Percentiles rank a stretch among this genome's conserved stretches.
phyloP scores from a whole-genome alignment of 2,113 vertebrate species.

The Pandion haliaetus region DNA sequence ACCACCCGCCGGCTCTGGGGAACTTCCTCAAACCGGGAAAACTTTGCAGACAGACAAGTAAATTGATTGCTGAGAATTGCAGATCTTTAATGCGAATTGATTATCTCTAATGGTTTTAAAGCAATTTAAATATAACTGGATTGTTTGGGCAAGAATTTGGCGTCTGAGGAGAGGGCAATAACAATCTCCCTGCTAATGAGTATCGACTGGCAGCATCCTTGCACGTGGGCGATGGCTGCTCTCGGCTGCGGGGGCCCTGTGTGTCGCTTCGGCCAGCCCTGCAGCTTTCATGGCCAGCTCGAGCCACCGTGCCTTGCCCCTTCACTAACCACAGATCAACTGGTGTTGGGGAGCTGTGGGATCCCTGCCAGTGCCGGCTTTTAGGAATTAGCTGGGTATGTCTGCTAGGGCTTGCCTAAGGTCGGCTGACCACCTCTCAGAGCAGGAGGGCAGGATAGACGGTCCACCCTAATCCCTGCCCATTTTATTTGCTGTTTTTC shows the following conservation, averaged over 20 bases:
- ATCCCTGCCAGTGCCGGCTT: background rate
- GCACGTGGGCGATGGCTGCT: background rate
- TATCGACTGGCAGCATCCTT: background rate
- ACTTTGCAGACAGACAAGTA: background rate
- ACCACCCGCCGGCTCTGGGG: rapidly evolving
- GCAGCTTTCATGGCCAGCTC: background rate
- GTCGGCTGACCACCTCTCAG: rapidly evolving
- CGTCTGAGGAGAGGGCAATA: background rate
- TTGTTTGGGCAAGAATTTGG: background rate
- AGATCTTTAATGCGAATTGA: background rate
- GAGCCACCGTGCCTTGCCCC: background rate
- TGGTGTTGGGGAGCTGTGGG: background rate
- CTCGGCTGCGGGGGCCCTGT: rapidly evolving
- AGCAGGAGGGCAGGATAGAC: background rate
- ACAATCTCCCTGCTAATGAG: background rate
- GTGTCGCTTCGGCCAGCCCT: background rate
- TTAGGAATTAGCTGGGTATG: background rate
- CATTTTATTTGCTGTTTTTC: background rate
- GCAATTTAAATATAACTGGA: background rate
- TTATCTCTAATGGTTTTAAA: conserved; percentile 3
- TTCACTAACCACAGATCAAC: rapidly evolving
- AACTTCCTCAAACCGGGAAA: background rate
- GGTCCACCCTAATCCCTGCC: background rate
- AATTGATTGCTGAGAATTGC: background rate
- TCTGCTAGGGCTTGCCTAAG: rapidly evolving